phyloP scores from a whole-genome alignment of 2,888 invertebrate genomes.

The Tetragonula carbonaria region DNA sequence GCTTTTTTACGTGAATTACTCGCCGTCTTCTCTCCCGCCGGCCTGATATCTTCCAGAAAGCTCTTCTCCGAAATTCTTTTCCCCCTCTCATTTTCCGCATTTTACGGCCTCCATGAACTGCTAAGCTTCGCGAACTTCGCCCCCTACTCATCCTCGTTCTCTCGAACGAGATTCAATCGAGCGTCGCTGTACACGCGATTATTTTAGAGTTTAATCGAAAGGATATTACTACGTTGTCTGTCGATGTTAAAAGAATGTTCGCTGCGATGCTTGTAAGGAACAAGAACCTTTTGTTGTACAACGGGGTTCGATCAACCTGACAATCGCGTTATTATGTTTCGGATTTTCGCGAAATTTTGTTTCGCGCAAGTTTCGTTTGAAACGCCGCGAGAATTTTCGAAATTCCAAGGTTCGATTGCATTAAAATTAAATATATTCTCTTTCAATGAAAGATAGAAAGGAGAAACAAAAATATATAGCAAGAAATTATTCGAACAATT shows the following conservation, averaged over 20 bases:
- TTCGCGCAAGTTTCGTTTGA: too few species aligned
- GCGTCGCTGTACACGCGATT: not conserved
- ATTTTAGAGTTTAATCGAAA: not conserved
- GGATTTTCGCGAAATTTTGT: too few species aligned
- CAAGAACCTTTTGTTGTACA: not conserved
- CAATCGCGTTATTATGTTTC: too few species aligned
- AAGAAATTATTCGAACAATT: too few species aligned
- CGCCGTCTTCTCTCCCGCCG: not conserved
- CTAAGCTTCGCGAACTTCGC: conserved; percentile 8
- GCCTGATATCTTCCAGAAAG: conserved; percentile 4
- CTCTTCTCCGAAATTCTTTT: conserved; percentile 26
- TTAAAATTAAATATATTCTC: too few species aligned
- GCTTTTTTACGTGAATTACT: conserved; percentile 42
- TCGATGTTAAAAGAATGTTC: not conserved
- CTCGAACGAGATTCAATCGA: not conserved
- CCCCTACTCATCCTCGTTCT: not conserved
- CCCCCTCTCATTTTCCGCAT: conserved; percentile 10
- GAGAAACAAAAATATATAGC: too few species aligned
- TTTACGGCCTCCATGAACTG: conserved; percentile 27
- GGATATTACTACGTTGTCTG: not conserved
- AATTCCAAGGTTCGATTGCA: too few species aligned
- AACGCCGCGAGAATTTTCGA: too few species aligned
- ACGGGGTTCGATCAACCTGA: not conserved
- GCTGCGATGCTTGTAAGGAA: not conserved
- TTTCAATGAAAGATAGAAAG: too few species aligned